These are phyloP conservation scores for Calypte anna DNA, from an alignment of 2,113 vertebrate species.

Conservation along the genomic window DNA sequence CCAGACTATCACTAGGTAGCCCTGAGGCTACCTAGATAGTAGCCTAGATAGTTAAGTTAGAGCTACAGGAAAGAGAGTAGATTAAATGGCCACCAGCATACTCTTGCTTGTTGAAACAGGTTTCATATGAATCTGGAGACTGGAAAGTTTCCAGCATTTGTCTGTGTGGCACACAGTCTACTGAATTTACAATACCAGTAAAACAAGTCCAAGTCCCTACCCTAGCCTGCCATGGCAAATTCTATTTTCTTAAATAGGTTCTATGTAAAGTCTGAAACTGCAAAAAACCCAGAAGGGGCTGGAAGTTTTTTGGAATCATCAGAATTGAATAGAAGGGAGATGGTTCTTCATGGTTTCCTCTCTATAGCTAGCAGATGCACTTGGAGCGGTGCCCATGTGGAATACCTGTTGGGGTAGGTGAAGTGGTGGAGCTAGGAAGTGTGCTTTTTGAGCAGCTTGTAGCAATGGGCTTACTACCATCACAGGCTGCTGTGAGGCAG, in stretches of 20 bases:
- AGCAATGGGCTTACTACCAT: neutral
- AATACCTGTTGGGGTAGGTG: rapidly evolving
- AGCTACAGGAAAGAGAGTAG: neutral
- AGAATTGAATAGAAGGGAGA: neutral
- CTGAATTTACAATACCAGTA: neutral
- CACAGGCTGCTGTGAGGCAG: neutral
- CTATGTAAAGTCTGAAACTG: conserved; percentile 75
- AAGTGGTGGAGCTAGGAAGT: neutral
- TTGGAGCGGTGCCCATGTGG: neutral
- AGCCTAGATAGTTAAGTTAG: neutral
- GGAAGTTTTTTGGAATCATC: neutral
- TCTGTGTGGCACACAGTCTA: neutral
- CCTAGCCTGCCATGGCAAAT: neutral
- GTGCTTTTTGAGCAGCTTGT: neutral
- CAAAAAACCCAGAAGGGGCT: too few species aligned
- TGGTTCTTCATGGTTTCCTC: neutral
- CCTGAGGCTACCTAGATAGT: neutral
- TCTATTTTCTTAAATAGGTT: conserved; percentile 84
- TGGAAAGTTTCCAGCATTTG: neutral
- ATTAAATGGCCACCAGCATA: neutral
- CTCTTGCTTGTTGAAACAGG: neutral
- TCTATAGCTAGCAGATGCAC: neutral
- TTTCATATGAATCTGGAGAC: neutral
- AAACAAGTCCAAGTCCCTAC: neutral
- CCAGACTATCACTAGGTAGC: too few species aligned